These are phyloP conservation scores for Phyllotis vaccarum DNA, from an alignment of 2,797 vertebrate species.

Conservation along the genomic window DNA sequence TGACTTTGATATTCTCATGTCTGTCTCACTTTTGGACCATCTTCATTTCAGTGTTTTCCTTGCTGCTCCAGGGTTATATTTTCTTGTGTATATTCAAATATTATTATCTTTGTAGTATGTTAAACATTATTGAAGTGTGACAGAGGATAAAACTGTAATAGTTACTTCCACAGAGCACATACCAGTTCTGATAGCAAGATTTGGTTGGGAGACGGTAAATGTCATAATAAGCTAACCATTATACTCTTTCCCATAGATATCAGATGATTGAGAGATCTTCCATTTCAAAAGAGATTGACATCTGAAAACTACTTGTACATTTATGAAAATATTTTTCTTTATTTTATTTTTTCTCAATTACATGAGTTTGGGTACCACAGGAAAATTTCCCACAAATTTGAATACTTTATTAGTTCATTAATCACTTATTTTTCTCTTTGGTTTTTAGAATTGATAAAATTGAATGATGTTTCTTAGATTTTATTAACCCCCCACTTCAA, in stretches of 20 bases:
- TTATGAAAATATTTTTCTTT: neutral
- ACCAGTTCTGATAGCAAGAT: neutral
- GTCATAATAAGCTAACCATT: neutral
- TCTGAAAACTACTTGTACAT: neutral
- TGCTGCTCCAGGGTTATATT: neutral
- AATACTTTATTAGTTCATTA: neutral
- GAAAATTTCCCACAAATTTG: neutral
- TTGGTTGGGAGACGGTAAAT: neutral
- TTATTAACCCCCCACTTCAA: neutral
- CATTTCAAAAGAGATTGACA: neutral
- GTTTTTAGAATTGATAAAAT: neutral
- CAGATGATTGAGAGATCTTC: neutral
- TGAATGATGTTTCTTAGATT: neutral
- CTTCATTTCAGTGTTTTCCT: neutral
- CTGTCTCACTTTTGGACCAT: neutral
- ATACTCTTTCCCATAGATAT: neutral
- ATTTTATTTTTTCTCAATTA: neutral
- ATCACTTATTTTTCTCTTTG: neutral
- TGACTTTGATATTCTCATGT: neutral
- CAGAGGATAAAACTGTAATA: too few relatives aligned
- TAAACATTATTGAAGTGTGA: neutral
- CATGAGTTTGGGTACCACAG: neutral
- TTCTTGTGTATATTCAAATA: neutral
- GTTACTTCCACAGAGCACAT: neutral
- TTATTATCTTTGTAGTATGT: neutral